Evolutionary conservation across 1,140 invertebrate genomes (phyloP).

Genomic region (Brachionus manjavacas): DNA sequence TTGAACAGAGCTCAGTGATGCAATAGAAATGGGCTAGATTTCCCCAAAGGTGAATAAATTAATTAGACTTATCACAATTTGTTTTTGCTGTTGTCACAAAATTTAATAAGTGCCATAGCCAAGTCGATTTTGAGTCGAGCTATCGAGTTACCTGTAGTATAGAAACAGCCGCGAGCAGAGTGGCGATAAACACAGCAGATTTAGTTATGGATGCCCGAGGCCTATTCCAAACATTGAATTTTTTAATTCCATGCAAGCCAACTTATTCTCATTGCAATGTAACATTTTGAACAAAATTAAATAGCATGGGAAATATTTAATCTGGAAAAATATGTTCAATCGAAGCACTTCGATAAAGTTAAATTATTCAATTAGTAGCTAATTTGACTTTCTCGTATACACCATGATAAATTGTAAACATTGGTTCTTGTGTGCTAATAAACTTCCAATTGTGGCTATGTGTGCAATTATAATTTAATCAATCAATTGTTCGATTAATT

Average conservation of each 20-base stretch:
- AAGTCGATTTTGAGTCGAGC: not conserved
- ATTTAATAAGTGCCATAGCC: not conserved
- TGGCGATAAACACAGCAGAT: not conserved
- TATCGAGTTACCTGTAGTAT: not conserved
- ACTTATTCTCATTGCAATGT: not conserved
- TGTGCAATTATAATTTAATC: constrained; percentile 16
- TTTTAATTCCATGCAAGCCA: not conserved
- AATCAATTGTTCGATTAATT: constrained; percentile 37
- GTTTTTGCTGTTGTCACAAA: not conserved
- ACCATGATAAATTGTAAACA: constrained; percentile 34
- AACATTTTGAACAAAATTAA: not conserved
- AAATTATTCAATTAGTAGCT: not conserved
- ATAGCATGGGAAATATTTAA: not conserved
- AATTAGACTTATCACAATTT: not conserved
- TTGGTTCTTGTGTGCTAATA: not conserved
- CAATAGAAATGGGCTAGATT: not conserved
- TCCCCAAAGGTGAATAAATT: not conserved
- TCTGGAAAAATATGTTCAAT: constrained; percentile 25
- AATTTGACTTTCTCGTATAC: constrained; percentile 31
- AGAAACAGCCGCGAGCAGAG: not conserved
- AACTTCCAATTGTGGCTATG: not conserved
- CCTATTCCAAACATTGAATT: not conserved
- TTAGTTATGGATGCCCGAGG: not conserved
- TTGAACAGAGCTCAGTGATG: not conserved
- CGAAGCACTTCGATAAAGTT: not conserved